Evolutionary conservation across 2,797 vertebrate species (phyloP).

Genomic region (Denticeps clupeoides): DNA sequence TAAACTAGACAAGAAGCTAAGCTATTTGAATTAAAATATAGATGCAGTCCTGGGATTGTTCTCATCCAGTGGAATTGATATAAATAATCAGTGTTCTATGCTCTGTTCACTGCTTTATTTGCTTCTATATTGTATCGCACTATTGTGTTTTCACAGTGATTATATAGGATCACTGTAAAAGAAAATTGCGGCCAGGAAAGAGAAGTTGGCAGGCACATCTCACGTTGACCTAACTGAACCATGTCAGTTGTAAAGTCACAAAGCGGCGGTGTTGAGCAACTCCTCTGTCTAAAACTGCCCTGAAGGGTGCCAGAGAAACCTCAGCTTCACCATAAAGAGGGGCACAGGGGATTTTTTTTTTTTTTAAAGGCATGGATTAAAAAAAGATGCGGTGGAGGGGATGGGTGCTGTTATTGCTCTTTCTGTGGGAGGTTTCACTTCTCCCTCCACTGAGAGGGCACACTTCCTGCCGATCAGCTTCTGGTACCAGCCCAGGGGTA

Average conservation of each 20-base stretch:
- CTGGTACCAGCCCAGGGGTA: background rate
- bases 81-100: too few species aligned
- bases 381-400: slow-evolving; percentile 15
- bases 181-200: background rate
- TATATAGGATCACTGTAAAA: too few species aligned
- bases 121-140: too few species aligned
- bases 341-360: background rate
- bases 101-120: too few species aligned
- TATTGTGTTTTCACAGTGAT: too few species aligned
- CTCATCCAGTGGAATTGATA: too few species aligned
- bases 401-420: slow-evolving; percentile 18
- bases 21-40: too few species aligned
- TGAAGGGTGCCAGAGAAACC: slow-evolving; percentile 1
- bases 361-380: slow-evolving; percentile 14
- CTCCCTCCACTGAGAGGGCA: slow-evolving; percentile 25
- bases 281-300: background rate
- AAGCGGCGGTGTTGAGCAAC: background rate
- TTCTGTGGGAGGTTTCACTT: slow-evolving; percentile 31
- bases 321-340: slow-evolving; percentile 16
- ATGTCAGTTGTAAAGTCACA: background rate
- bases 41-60: too few species aligned
- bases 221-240: background rate
- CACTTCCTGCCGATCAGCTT: slow-evolving; percentile 27
- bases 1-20: too few species aligned
- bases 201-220: background rate